Conservation (phyloP, 2,797 vertebrate genomes). For the Emydoidea blandingii region DNA sequence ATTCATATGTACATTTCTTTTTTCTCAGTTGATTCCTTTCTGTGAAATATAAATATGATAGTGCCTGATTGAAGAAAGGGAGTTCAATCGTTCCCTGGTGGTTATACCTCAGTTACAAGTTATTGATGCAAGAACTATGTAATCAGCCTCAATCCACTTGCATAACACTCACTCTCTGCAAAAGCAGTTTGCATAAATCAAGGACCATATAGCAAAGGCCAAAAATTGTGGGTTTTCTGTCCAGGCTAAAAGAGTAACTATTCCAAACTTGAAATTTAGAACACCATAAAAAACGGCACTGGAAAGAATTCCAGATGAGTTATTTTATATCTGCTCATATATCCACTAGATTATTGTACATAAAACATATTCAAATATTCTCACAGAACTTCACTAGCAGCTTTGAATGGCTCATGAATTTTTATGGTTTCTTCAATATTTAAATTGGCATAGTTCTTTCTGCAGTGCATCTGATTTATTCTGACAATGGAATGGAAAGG, state of each 20-base stretch:
- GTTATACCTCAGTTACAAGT: background rate
- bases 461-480: conserved; percentile 5
- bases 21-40: conserved; percentile 5
- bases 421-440: conserved; percentile 64
- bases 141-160: background rate
- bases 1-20: background rate
- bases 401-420: conserved; percentile 57
- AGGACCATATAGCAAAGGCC: conserved; percentile 7
- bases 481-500: conserved; percentile 3
- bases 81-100: background rate
- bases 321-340: conserved; percentile 51
- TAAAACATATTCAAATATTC: conserved; percentile 49
- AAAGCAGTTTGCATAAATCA: background rate
- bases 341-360: background rate
- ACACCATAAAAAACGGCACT: background rate
- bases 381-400: conserved; percentile 24
- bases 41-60: background rate
- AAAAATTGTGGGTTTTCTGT: background rate
- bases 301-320: conserved; percentile 21
- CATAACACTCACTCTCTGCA: background rate
- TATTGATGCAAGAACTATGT: background rate
- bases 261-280: background rate
- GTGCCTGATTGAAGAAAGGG: background rate
- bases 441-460: conserved; percentile 30
- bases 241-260: background rate